Base-by-base conservation (phyloP, 92 coral and sea anemone species). In the Zoanthus solanderi region DNA sequence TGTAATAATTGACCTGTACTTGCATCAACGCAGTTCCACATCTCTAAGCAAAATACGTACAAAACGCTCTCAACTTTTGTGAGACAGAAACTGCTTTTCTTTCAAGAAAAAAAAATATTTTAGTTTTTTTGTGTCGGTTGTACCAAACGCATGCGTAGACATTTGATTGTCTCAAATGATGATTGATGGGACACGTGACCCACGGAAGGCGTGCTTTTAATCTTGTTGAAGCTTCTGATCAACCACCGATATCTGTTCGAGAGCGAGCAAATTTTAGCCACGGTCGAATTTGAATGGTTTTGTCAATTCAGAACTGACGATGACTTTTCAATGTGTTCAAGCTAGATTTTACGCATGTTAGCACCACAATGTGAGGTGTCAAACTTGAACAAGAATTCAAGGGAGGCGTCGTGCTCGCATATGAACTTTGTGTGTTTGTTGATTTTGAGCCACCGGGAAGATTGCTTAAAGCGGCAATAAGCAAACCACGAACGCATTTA, bases 121-220 rank as follows among this genome's bases (percentile, higher is more conserved):
- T 54, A 31, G 45, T 71, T 88, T 88, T 84, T 54, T 77, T 66
- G 78, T 68, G 71, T 83, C 73, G 76, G 65, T 32, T 16, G 31
- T 77, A 84, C 83, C 72, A 78, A 86, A 87, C 89, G 94, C 89
- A 88, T 91, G 94, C 91, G 88, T 88, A 84, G 83, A 72, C 54
- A 42, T 72, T 71, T 88, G 37, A 80, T 83, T 80, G 81, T 75
- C n/a, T 23, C 84, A 61, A 50, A 81, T 67, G 85, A 81, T 81
- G 85, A 81, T 81, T 81, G 85, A 72, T 75, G 50, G 87, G 75
- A 53, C 94, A 91, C 94, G 94, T 91, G 94, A 91, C 84, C 75
- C 46, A 32, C 83, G 84, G 87, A 88, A 91, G 94, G 94, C 94
- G 92, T 91, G 80, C 80, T 72, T 71, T 72, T 84, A 84, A 71